phyloP scores from a whole-genome alignment of 2,888 invertebrate species.

The Orgyia antiqua region DNA sequence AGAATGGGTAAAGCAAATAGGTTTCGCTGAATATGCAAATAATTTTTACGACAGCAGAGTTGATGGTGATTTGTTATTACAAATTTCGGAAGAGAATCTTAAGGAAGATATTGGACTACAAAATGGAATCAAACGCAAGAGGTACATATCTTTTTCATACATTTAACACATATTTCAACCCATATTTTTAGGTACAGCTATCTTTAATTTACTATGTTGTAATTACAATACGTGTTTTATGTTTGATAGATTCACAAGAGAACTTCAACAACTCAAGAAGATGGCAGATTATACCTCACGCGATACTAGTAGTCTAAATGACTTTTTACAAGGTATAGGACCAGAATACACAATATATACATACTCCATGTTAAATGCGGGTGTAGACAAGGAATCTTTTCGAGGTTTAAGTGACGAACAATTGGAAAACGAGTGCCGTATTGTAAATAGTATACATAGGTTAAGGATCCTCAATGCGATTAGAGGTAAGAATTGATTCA shows the following conservation, averaged over 20 bases:
- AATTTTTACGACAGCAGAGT: slow-evolving; percentile 95
- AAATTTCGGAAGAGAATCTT: slow-evolving; percentile 94
- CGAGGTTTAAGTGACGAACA: slow-evolving; percentile 94
- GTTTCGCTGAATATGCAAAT: slow-evolving; percentile 89
- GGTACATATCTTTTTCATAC: no score
- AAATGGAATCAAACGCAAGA: slow-evolving; percentile 95
- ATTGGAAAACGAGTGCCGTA: slow-evolving; percentile 92
- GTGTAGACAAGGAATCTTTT: slow-evolving; percentile 94
- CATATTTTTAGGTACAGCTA: no score
- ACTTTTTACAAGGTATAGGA: slow-evolving; percentile 89
- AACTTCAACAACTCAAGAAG: slow-evolving; percentile 94
- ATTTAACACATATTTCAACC: no score
- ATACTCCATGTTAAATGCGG: slow-evolving; percentile 96
- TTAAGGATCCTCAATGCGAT: slow-evolving; percentile 93
- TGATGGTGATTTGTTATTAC: slow-evolving; percentile 96
- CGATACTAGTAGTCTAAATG: slow-evolving; percentile 93
- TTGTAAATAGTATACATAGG: slow-evolving; percentile 96
- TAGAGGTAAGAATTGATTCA: slow-evolving; percentile 80
- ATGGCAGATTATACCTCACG: slow-evolving; percentile 98
- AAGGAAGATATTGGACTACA: slow-evolving; percentile 94
- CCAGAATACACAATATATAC: slow-evolving; percentile 97
- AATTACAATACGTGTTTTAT: not conserved
- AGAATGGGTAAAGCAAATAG: slow-evolving; percentile 99
- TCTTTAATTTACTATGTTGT: no score
- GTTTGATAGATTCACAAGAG: slow-evolving; percentile 88